Conservation (phyloP, 2,888 invertebrate species). For the Diaperis boleti region DNA sequence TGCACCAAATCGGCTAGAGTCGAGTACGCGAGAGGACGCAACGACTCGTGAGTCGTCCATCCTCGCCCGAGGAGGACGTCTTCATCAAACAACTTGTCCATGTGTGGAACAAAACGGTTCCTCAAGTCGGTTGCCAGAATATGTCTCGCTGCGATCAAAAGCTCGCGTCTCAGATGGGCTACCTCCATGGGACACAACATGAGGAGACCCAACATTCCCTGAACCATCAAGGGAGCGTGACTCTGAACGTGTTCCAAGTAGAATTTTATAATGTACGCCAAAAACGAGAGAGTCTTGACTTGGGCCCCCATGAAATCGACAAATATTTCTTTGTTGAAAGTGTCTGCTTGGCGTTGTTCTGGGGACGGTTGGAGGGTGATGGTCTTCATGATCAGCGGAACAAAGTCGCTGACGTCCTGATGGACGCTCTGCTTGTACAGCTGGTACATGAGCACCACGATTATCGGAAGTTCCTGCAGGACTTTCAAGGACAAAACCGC, state of each 20-base stretch:
- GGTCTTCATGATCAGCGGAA: constrained; percentile 95
- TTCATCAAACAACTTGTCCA: constrained; percentile 96
- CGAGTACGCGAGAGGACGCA: constrained; percentile 95
- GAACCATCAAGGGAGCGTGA: constrained; percentile 87
- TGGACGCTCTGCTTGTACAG: constrained; percentile 95
- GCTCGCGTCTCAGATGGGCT: constrained; percentile 91
- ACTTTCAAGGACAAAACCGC: constrained; percentile 95
- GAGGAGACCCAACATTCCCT: constrained; percentile 91
- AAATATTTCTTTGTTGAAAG: constrained; percentile 96
- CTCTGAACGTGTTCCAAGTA: constrained; percentile 86
- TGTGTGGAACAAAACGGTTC: constrained; percentile 91
- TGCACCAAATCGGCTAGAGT: constrained; percentile 97
- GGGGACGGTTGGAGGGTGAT: constrained; percentile 90
- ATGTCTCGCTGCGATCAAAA: constrained; percentile 95
- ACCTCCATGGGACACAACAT: constrained; percentile 95
- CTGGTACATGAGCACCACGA: constrained; percentile 98
- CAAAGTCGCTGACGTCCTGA: constrained; percentile 95
- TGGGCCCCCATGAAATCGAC: constrained; percentile 99
- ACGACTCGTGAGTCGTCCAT: constrained; percentile 95
- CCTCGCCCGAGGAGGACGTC: constrained; percentile 93
- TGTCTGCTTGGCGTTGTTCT: constrained; percentile 83
- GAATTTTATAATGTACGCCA: constrained; percentile 95
- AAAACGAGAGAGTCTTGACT: constrained; percentile 95
- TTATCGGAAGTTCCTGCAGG: constrained; percentile 96
- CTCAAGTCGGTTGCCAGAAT: constrained; percentile 95